A percentile compares a stretch with the other conserved stretches of the same genome.
These are phyloP conservation scores for Caenorhabditis virilis DNA, from an alignment of 2,888 invertebrate species.

Conservation along the genomic window DNA sequence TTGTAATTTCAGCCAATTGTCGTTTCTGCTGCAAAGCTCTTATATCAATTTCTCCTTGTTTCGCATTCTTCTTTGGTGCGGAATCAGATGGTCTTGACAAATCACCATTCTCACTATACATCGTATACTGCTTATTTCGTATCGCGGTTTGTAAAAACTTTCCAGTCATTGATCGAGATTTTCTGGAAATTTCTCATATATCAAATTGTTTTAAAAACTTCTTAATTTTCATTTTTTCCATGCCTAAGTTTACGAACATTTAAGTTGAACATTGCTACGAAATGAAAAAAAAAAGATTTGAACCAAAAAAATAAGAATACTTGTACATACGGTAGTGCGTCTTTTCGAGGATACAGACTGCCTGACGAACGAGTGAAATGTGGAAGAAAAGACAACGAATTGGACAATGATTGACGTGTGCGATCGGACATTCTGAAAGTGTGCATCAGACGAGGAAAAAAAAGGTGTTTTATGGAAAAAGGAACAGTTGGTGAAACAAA, in stretches of 20 bases:
- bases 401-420: conserved; percentile 52
- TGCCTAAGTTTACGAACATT: background rate
- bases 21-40: conserved; percentile 87
- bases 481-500: background rate
- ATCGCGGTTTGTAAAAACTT: conserved; percentile 45
- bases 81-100: conserved; percentile 71
- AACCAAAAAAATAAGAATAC: too few relatives aligned
- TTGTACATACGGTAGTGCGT: conserved; percentile 54
- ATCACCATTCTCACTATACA: conserved; percentile 87
- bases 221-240: background rate
- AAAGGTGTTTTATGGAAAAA: background rate
- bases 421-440: conserved; percentile 49
- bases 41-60: conserved; percentile 67
- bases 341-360: conserved; percentile 53
- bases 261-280: too few relatives aligned
- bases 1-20: conserved; percentile 90
- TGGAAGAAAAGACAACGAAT: conserved; percentile 55
- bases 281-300: too few relatives aligned
- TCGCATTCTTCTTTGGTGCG: conserved; percentile 56
- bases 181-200: conserved; percentile 31
- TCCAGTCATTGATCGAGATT: conserved; percentile 51
- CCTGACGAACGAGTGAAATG: conserved; percentile 54
- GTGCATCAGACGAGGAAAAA: background rate
- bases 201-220: background rate
- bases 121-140: conserved; percentile 46